Evolutionary conservation across 2,888 invertebrate genomes (phyloP).

Genomic region (Tipula vernalis): DNA sequence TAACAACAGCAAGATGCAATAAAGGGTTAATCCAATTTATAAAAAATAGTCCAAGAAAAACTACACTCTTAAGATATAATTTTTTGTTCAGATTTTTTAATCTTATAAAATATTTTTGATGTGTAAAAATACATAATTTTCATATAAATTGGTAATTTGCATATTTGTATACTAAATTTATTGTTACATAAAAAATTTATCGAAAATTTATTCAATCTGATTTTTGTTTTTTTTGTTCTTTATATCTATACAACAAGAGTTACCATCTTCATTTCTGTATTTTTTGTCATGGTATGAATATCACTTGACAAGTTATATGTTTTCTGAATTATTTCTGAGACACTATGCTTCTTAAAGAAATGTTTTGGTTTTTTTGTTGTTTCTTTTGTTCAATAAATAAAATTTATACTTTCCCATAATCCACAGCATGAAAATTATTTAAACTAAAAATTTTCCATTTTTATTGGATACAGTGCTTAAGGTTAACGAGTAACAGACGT

Average conservation of each 20-base stretch:
- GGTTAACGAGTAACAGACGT: background rate
- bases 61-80: background rate
- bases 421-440: background rate
- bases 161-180: background rate
- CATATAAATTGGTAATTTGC: background rate
- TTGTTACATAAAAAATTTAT: background rate
- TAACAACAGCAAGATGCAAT: background rate
- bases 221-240: background rate
- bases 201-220: background rate
- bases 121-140: background rate
- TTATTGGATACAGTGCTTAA: background rate
- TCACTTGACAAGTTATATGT: background rate
- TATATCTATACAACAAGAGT: background rate
- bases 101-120: background rate
- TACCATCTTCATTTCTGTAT: background rate
- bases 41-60: background rate
- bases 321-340: background rate
- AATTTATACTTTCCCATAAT: background rate
- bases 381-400: background rate
- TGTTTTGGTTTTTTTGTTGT: background rate
- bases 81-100: background rate
- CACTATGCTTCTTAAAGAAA: background rate
- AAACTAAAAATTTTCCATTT: background rate
- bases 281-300: background rate
- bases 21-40: background rate